A percentile compares a stretch with the other conserved stretches of the same genome.
These are phyloP conservation scores for Hemiscyllium ocellatum DNA, from an alignment of 2,113 vertebrate genomes.

Conservation along the genomic window DNA sequence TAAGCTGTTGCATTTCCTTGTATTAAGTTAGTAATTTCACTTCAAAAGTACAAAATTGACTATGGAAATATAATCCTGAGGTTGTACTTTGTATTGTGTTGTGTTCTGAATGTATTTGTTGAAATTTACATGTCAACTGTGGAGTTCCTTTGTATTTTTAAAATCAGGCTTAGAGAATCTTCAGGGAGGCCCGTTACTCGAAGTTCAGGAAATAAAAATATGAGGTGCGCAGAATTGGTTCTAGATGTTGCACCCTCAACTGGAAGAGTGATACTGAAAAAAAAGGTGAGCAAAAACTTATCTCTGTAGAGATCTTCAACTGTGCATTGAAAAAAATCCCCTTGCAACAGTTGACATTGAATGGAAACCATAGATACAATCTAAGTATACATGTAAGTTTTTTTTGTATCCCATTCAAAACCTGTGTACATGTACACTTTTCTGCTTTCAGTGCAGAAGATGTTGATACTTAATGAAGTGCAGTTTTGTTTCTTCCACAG, in stretches of 20 bases:
- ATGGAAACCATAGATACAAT: background rate
- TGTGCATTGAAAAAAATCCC: background rate
- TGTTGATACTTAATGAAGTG: background rate
- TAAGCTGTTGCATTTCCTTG: background rate
- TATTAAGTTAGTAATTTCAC: background rate
- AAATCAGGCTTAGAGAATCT: slow-evolving; percentile 44
- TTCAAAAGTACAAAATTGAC: background rate
- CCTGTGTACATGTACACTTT: background rate
- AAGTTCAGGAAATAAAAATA: slow-evolving; percentile 50
- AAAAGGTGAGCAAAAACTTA: slow-evolving; percentile 73
- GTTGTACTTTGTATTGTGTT: background rate
- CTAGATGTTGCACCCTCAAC: slow-evolving; percentile 88
- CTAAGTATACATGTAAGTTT: background rate
- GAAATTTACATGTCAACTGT: background rate
- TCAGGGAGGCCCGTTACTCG: slow-evolving; percentile 64
- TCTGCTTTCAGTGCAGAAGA: background rate
- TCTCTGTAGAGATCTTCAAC: too few species aligned
- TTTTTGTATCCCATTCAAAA: background rate
- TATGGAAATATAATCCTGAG: background rate
- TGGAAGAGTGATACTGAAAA: slow-evolving; percentile 87
- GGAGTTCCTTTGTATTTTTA: background rate
- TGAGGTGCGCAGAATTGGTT: slow-evolving; percentile 76
- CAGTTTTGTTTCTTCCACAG: background rate
- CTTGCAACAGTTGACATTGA: background rate
- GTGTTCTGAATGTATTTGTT: background rate